Evolutionary conservation across 2,113 vertebrate genomes (phyloP).

Genomic region (Hemiprocne comata): DNA sequence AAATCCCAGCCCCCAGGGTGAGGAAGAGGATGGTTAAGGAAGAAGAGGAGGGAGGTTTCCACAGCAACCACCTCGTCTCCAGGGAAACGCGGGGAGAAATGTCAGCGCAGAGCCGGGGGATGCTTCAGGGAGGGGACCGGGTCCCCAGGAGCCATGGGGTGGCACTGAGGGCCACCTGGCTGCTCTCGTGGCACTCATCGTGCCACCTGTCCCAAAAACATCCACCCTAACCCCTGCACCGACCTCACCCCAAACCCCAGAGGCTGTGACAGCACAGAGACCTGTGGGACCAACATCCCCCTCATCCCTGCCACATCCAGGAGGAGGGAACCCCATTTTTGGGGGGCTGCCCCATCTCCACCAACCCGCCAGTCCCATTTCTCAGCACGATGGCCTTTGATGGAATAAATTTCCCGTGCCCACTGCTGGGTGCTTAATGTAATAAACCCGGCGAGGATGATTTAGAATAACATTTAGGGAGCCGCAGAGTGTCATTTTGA

Average conservation of each 20-base stretch:
- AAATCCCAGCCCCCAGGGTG: neutral
- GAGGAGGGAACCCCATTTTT: neutral
- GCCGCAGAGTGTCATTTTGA: conserved; percentile 63
- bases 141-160: neutral
- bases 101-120: neutral
- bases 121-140: neutral
- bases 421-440: conserved; percentile 32
- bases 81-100: conserved; percentile 57
- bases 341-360: neutral
- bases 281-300: neutral
- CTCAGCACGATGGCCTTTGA: neutral
- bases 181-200: fast-evolving
- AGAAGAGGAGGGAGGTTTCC: conserved; percentile 67
- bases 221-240: neutral
- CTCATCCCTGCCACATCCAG: fast-evolving
- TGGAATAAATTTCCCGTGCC: conserved; percentile 27
- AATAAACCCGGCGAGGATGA: conserved; percentile 60
- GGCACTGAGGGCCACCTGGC: fast-evolving
- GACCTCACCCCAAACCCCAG: neutral
- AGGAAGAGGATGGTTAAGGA: conserved; percentile 52
- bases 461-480: conserved; percentile 73
- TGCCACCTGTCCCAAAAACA: neutral
- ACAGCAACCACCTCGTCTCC: conserved; percentile 74
- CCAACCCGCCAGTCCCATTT: neutral
- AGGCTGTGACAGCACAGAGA: neutral